Evolutionary conservation across 2,888 invertebrate genomes (phyloP).

Genomic region (Sphaerophoria rueppellii): DNA sequence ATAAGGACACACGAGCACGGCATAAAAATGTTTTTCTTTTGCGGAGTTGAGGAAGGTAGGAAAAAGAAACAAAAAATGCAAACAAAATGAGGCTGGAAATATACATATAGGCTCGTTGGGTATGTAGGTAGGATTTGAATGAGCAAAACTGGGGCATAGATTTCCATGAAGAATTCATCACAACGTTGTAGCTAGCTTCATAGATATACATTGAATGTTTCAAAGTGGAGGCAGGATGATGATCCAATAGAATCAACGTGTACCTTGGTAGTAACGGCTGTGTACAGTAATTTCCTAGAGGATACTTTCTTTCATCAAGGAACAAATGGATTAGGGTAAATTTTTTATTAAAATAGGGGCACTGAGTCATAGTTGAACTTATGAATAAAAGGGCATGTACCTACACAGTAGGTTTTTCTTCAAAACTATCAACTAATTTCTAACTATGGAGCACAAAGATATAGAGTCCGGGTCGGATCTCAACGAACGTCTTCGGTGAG

Average conservation of each 20-base stretch:
- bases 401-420: too few species aligned
- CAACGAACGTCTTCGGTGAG: too few species aligned
- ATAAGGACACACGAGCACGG: slow-evolving; percentile 55
- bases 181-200: not conserved
- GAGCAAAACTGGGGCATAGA: slow-evolving; percentile 59
- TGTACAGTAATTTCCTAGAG: not conserved
- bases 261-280: not conserved
- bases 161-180: slow-evolving; percentile 50
- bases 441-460: too few species aligned
- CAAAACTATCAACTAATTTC: too few species aligned
- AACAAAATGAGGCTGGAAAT: slow-evolving; percentile 20
- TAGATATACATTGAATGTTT: slow-evolving; percentile 28
- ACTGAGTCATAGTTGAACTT: too few species aligned
- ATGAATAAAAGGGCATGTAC: too few species aligned
- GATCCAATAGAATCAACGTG: not conserved
- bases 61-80: not conserved
- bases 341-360: slow-evolving; percentile 11
- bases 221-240: slow-evolving; percentile 20
- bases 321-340: slow-evolving; percentile 51
- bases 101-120: not conserved
- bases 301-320: too few species aligned
- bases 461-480: too few species aligned
- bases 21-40: slow-evolving; percentile 43
- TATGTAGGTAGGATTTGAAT: slow-evolving; percentile 35
- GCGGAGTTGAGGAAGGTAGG: not conserved